Evolutionary conservation across 2,888 invertebrate species (phyloP).

Genomic region (Agrotis clavis): DNA sequence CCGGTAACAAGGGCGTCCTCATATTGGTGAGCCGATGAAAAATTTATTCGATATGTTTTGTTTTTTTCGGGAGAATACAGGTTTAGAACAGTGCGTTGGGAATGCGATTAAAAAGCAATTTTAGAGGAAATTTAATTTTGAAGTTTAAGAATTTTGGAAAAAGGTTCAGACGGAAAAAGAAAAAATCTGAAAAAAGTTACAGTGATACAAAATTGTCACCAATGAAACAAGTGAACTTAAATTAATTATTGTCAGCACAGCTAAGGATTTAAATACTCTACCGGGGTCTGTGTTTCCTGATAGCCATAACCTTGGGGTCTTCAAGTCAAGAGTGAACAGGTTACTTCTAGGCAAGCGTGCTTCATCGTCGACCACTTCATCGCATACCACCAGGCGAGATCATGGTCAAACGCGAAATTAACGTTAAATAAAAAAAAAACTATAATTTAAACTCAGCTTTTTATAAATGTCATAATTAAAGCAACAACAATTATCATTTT

Average conservation of each 20-base stretch:
- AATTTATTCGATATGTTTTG: slow-evolving; percentile 75
- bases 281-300: too few species aligned
- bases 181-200: neutral
- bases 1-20: slow-evolving; percentile 66
- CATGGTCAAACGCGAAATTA: too few species aligned
- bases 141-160: neutral
- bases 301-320: too few species aligned
- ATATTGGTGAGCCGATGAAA: slow-evolving; percentile 78
- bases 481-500: neutral
- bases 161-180: too few species aligned
- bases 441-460: too few species aligned
- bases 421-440: neutral
- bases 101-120: slow-evolving; percentile 32
- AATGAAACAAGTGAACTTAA: neutral
- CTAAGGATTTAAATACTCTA: too few species aligned
- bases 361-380: too few species aligned
- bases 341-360: too few species aligned
- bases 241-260: too few species aligned
- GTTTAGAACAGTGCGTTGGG: slow-evolving; percentile 26
- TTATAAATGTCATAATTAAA: neutral
- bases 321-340: too few species aligned
- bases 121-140: slow-evolving; percentile 1
- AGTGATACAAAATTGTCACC: neutral
- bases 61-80: slow-evolving; percentile 48
- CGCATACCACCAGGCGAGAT: too few species aligned